These are phyloP conservation scores for Chaetodon trifascialis DNA, from an alignment of 2,113 vertebrate species.

Conservation along the genomic window DNA sequence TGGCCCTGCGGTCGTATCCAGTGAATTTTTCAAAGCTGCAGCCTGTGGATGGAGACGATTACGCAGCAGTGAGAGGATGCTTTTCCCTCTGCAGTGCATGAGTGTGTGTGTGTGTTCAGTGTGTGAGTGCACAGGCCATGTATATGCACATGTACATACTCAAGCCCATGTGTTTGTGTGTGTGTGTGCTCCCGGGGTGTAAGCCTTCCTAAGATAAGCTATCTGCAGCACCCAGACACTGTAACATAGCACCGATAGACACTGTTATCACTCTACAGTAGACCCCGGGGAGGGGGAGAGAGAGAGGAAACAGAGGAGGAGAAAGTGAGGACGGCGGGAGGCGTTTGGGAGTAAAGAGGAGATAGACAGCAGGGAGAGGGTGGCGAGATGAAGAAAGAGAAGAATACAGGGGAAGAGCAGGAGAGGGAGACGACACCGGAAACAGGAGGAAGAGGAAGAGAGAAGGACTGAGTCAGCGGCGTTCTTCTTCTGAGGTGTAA, in stretches of 20 bases:
- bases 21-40: neutral
- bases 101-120: neutral
- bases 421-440: neutral
- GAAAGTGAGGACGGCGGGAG: neutral
- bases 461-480: neutral
- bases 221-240: slow-evolving; percentile 63
- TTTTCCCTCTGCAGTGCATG: neutral
- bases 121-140: neutral
- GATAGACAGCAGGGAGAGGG: neutral
- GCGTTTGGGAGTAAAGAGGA: neutral
- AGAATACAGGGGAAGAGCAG: neutral
- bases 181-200: slow-evolving; percentile 30
- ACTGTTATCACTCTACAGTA: slow-evolving; percentile 43
- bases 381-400: neutral
- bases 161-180: slow-evolving; percentile 1
- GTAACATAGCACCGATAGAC: slow-evolving; percentile 30
- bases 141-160: neutral
- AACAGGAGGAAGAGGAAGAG: neutral
- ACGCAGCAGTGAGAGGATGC: slow-evolving; percentile 21
- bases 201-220: slow-evolving; percentile 64
- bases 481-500: neutral
- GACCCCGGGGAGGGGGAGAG: slow-evolving; percentile 10
- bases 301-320: neutral
- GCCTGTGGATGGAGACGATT: slow-evolving; percentile 18
- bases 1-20: neutral